Evolutionary conservation across 2,888 invertebrate species (phyloP), one percentile per base, ranked within the genome.

Genomic region (Lasioglossum pauxillum): DNA sequence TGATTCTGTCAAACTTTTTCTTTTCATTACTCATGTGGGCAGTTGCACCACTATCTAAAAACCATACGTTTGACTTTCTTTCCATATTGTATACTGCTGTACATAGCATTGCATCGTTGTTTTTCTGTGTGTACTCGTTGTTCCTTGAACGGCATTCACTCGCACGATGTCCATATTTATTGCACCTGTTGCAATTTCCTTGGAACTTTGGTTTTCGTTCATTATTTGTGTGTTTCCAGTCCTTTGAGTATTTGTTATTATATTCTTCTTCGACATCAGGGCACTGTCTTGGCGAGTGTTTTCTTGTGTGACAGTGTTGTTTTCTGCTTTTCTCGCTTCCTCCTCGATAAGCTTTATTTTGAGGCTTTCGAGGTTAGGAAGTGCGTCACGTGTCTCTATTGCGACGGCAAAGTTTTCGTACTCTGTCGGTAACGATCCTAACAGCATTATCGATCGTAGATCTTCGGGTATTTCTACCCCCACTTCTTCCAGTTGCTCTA

Each of bases 81-180:
- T 10, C 41, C 44, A 44, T 12, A 23, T 79, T 57, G 14, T 79
- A 14, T 0, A 78, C 46, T 49, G 69, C 69, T 49, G 80, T 71
- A 14, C 41, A 35, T 53, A 53, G 38, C 75, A 80, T 75, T 19
- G 38, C 75, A 44, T 75, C 80, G 14, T n/a, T 16, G 53, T 23
- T 38, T 19, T 46, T 74, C 10, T 75, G 8, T 35, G 16, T 12
- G 44, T 31, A 41, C 44, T 41, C 44, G 5, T 8, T 19, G 5
- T 3, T 19, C 35, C 19, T 44, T 23, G 75, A 88, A 10, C 46
- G 19, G 23, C 80, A 80, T 5, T 80, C 44, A 23, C 44, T 73
- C 75, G 82, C 80, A 35, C 60, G 64, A 74, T 86, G 82, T 27
- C 86, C 82, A 46, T 69, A 57, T 41, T 84, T 85, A 0, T 27